These are phyloP conservation scores for Piscicola geometra DNA, from an alignment of 2,888 invertebrate species.

Conservation along the genomic window DNA sequence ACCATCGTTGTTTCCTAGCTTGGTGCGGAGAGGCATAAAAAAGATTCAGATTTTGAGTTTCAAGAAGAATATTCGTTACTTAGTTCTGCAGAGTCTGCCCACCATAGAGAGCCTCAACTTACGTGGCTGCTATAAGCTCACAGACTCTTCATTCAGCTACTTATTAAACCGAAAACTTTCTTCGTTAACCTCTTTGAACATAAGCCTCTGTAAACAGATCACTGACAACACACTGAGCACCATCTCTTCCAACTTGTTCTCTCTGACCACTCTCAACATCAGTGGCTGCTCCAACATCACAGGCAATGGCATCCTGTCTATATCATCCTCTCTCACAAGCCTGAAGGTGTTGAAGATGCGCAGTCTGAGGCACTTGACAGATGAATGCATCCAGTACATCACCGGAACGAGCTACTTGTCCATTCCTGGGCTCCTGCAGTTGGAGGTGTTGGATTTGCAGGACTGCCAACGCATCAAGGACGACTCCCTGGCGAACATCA, in stretches of 20 bases:
- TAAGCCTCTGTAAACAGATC: constrained; percentile 88
- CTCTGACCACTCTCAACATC: constrained; percentile 78
- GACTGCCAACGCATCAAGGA: constrained; percentile 91
- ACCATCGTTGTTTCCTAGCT: constrained; percentile 76
- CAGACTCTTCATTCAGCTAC: constrained; percentile 75
- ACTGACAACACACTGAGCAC: constrained; percentile 81
- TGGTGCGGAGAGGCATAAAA: constrained; percentile 80
- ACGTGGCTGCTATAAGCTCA: constrained; percentile 87
- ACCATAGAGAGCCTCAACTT: constrained; percentile 81
- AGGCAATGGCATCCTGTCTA: constrained; percentile 76
- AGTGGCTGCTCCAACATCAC: constrained; percentile 88
- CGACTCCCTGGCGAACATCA: constrained; percentile 78
- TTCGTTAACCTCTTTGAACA: constrained; percentile 73
- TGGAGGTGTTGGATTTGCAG: constrained; percentile 82
- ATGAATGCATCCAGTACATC: constrained; percentile 80
- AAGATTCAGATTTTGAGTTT: constrained; percentile 82
- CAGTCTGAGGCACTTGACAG: constrained; percentile 87
- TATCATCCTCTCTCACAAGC: constrained; percentile 81
- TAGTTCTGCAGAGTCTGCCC: constrained; percentile 72
- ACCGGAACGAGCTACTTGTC: constrained; percentile 60
- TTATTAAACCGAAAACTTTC: constrained; percentile 73
- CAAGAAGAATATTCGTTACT: constrained; percentile 74
- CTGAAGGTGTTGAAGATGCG: constrained; percentile 78
- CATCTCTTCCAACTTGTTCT: constrained; percentile 76
- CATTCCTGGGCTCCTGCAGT: constrained; percentile 61